These are phyloP conservation scores for Amazona ochrocephala DNA, from an alignment of 2,797 vertebrate genomes.

Conservation along the genomic window DNA sequence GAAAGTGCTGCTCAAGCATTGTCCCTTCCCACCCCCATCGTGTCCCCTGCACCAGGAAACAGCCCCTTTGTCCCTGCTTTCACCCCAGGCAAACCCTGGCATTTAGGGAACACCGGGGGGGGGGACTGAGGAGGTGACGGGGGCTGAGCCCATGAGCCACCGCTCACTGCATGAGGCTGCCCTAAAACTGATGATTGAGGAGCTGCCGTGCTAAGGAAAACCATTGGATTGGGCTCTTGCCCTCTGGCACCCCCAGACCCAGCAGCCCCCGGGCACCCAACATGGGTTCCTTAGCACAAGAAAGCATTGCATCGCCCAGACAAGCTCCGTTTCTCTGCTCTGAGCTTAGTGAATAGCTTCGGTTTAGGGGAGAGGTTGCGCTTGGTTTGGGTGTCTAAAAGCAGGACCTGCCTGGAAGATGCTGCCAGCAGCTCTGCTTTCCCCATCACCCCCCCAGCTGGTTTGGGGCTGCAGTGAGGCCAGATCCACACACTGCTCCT, in stretches of 20 bases:
- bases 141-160: accelerated
- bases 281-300: not conserved
- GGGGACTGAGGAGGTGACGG: not conserved
- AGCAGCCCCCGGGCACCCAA: not conserved
- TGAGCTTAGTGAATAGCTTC: not conserved
- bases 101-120: not conserved
- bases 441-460: accelerated
- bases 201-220: accelerated
- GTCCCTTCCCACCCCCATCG: not conserved
- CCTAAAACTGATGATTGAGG: accelerated
- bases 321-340: accelerated
- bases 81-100: not conserved
- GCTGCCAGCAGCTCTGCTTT: not conserved
- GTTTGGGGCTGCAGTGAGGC: not conserved
- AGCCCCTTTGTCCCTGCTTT: accelerated
- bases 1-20: accelerated
- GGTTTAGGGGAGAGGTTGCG: accelerated
- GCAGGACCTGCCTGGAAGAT: not conserved
- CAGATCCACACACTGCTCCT: not conserved
- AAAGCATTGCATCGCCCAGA: accelerated
- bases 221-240: accelerated
- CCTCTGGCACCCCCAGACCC: not conserved
- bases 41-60: not conserved
- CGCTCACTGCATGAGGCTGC: accelerated
- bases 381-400: not conserved